A percentile compares a stretch with the other conserved stretches of the same genome.
Evolutionary conservation across 2,113 vertebrate genomes (phyloP).

Genomic region (Clarias magur): DNA sequence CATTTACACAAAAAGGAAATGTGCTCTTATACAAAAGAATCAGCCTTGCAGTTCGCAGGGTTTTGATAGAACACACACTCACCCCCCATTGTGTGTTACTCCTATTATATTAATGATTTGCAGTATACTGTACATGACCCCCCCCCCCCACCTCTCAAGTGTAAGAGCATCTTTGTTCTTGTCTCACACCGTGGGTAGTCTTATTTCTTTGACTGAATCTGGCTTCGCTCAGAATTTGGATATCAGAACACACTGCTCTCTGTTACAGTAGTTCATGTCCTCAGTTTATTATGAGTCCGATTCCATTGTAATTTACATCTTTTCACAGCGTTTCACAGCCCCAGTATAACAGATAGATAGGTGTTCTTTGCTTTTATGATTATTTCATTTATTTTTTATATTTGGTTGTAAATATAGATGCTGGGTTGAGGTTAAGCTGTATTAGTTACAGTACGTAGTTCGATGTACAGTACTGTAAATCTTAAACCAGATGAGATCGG

Average conservation of each 20-base stretch:
- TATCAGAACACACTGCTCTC: neutral
- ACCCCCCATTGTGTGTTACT: neutral
- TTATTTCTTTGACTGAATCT: constrained; percentile 1
- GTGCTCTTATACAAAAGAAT: neutral
- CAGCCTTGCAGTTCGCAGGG: neutral
- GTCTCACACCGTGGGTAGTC: neutral
- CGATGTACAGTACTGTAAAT: neutral
- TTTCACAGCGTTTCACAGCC: neutral
- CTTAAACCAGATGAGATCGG: neutral
- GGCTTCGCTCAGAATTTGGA: neutral
- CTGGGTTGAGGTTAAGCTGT: neutral
- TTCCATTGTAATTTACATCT: neutral
- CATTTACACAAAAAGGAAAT: neutral
- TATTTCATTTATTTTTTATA: constrained; percentile 1
- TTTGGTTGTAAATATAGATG: neutral
- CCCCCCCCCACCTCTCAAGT: neutral
- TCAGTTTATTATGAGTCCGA: neutral
- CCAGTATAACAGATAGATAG: neutral
- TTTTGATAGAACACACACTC: neutral
- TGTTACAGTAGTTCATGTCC: neutral
- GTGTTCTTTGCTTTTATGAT: neutral
- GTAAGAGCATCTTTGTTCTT: neutral
- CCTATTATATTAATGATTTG: neutral
- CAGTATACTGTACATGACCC: neutral
- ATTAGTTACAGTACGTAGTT: neutral